These are phyloP conservation scores for Atlantisia rogersi DNA, from an alignment of 2,113 vertebrate genomes.

Conservation along the genomic window DNA sequence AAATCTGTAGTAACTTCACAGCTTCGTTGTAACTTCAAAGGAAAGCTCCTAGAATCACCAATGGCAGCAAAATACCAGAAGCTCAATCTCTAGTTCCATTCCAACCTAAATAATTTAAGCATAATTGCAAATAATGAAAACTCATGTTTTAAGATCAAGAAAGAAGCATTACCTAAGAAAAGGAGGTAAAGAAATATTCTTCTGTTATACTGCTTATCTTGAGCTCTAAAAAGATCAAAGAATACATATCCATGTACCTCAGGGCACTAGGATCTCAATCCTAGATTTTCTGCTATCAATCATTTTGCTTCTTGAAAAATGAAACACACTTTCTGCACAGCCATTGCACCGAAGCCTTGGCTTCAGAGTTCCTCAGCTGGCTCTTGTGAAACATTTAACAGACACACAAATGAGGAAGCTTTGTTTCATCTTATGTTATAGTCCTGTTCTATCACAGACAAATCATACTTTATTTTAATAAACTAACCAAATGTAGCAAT, in stretches of 20 bases:
- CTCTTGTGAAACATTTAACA: neutral
- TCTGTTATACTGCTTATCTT: neutral
- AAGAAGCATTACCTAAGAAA: neutral
- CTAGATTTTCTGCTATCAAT: neutral
- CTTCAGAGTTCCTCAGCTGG: neutral
- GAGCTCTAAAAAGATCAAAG: neutral
- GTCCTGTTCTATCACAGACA: neutral
- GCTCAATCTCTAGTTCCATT: neutral
- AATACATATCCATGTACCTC: neutral
- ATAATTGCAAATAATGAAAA: neutral
- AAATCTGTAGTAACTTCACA: constrained; percentile 24
- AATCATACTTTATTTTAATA: neutral
- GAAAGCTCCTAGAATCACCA: neutral
- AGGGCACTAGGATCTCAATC: neutral
- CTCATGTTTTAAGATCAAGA: neutral
- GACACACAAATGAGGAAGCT: neutral
- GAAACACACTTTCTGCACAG: neutral
- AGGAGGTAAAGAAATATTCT: neutral
- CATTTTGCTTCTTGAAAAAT: neutral
- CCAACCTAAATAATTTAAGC: neutral
- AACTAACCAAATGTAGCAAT: neutral
- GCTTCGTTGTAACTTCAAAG: neutral
- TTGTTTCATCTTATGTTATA: neutral
- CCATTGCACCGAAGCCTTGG: neutral
- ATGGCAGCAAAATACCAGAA: neutral